phyloP scores from a whole-genome alignment of 2,888 invertebrate genomes.

The Tholera decimalis region DNA sequence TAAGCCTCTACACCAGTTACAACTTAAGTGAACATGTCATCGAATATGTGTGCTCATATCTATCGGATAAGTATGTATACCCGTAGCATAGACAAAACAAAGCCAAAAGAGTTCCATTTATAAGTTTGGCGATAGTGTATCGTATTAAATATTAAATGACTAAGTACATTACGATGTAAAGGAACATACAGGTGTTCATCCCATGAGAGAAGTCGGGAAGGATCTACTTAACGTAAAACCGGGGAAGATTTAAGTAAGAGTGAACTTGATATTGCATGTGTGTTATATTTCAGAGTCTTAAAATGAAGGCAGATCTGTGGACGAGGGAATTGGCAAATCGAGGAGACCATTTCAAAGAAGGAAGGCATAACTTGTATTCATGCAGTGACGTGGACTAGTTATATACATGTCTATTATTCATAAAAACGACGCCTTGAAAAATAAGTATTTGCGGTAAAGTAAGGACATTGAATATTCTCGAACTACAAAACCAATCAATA shows the following conservation, averaged over 20 bases:
- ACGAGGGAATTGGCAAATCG: constrained; percentile 7
- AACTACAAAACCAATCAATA: constrained; percentile 10
- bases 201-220: constrained; percentile 24
- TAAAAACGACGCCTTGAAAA: too few relatives aligned
- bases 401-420: too few relatives aligned
- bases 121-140: constrained; percentile 9
- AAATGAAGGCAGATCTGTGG: constrained; percentile 2
- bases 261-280: constrained; percentile 35
- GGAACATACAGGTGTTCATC: constrained; percentile 26
- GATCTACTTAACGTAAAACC: constrained; percentile 31
- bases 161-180: constrained; percentile 22
- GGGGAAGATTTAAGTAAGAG: constrained; percentile 29
- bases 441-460: neutral
- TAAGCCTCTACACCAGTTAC: constrained; percentile 11
- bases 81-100: constrained; percentile 10
- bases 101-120: constrained; percentile 16
- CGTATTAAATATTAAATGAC: constrained; percentile 37
- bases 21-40: constrained; percentile 23
- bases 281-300: neutral
- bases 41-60: constrained; percentile 24
- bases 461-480: neutral
- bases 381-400: too few relatives aligned
- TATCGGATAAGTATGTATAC: neutral
- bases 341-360: constrained; percentile 18
- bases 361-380: neutral